These are phyloP conservation scores for Clytia hemisphaerica DNA, from an alignment of 30 jellyfish, hydroid and myxozoan genomes.

Conservation along the genomic window DNA sequence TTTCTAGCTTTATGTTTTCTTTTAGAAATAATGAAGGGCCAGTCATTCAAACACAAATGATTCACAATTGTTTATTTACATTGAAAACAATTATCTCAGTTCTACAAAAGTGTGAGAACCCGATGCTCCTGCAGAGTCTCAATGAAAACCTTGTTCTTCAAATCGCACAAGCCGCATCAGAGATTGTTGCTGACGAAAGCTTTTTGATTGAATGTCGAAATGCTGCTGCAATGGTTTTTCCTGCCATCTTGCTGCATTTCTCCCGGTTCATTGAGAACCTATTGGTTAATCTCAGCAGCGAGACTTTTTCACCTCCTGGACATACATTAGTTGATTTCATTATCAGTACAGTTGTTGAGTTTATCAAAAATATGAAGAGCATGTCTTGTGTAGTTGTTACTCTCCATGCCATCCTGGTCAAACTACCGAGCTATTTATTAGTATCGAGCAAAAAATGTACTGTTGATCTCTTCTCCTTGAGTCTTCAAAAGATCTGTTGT, in stretches of 20 bases:
- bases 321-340: too few species aligned
- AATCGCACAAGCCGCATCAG: slow-evolving; percentile 6
- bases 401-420: slow-evolving; percentile 11
- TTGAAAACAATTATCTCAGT: slow-evolving; percentile 14
- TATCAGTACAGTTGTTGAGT: neutral
- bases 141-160: neutral
- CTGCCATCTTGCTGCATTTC: slow-evolving; percentile 39
- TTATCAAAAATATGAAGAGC: too few species aligned
- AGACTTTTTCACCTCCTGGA: neutral
- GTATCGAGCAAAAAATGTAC: too few species aligned
- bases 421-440: slow-evolving; percentile 1
- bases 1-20: neutral
- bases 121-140: neutral
- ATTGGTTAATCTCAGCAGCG: neutral
- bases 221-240: slow-evolving; percentile 62
- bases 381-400: slow-evolving; percentile 2
- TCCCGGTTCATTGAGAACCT: neutral
- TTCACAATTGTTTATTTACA: neutral
- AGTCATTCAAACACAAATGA: neutral
- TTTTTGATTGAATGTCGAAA: slow-evolving; percentile 62
- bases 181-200: slow-evolving; percentile 18
- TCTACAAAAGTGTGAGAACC: slow-evolving; percentile 17
- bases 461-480: too few species aligned
- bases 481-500: too few species aligned
- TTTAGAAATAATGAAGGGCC: neutral